These are phyloP conservation scores for Umimayanthus chanpuru DNA, from an alignment of 92 coral and sea anemone genomes.

Conservation along the genomic window DNA sequence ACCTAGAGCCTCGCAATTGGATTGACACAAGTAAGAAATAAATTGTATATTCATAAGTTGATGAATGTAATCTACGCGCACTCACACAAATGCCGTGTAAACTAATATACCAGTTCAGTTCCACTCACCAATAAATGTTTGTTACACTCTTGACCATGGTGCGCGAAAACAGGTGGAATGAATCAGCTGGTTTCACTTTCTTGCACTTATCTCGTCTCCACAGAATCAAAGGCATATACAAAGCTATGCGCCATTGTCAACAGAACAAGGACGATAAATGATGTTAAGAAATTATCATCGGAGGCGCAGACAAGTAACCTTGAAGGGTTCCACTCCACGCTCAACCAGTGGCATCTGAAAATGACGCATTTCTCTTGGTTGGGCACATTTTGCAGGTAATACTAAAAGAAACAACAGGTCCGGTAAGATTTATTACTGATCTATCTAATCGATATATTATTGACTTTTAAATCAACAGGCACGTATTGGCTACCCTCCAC, in stretches of 20 bases:
- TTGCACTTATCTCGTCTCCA: too few relatives aligned
- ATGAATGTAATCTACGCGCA: too few relatives aligned
- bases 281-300: not conserved
- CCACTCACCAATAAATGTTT: too few relatives aligned
- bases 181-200: too few relatives aligned
- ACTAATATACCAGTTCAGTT: too few relatives aligned
- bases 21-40: slow-evolving; percentile 7
- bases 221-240: too few relatives aligned
- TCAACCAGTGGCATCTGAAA: slow-evolving; percentile 14
- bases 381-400: slow-evolving; percentile 2
- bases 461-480: not conserved
- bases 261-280: not conserved
- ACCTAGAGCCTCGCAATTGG: slow-evolving; percentile 32
- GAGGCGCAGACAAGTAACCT: slow-evolving; percentile 13
- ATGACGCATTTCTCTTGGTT: not conserved
- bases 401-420: not conserved
- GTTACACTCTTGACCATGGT: too few relatives aligned
- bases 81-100: too few relatives aligned
- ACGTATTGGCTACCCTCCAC: not conserved
- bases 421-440: too few relatives aligned
- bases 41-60: not conserved
- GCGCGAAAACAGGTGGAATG: too few relatives aligned
- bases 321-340: slow-evolving; percentile 32
- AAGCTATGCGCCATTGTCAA: too few relatives aligned
- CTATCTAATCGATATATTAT: not conserved